Evolutionary conservation across 2,113 vertebrate species (phyloP).

Genomic region (Microtus richardsoni): DNA sequence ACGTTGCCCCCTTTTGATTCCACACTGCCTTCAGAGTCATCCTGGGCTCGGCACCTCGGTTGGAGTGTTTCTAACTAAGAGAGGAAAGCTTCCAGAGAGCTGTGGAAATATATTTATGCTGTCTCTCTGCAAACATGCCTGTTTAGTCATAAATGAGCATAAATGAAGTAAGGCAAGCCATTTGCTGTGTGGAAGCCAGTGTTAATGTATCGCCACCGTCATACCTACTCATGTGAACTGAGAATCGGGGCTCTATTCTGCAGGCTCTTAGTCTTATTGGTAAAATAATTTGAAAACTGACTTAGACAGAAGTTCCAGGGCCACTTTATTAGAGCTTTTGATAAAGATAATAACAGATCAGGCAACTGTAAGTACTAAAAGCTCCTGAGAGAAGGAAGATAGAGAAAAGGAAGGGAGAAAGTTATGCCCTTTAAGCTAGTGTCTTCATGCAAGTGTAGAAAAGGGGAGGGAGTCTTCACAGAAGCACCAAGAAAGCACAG

Average conservation of each 20-base stretch:
- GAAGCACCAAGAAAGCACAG: background rate
- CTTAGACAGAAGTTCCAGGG: background rate
- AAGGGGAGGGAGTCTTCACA: background rate
- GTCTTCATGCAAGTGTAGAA: background rate
- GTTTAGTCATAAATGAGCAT: constrained; percentile 72
- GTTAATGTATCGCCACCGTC: constrained; percentile 84
- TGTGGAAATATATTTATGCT: constrained; percentile 75
- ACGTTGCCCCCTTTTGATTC: background rate
- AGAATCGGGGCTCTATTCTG: background rate
- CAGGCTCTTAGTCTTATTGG: background rate
- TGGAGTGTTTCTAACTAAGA: constrained; percentile 52
- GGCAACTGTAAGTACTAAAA: background rate
- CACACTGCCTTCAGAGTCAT: background rate
- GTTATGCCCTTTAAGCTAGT: background rate
- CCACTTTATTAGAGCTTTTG: background rate
- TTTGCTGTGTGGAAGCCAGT: constrained; percentile 83
- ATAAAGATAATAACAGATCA: background rate
- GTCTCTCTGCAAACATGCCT: constrained; percentile 68
- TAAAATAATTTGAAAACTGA: background rate
- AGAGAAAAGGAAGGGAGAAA: background rate
- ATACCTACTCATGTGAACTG: constrained; percentile 67
- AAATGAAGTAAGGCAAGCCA: constrained; percentile 86
- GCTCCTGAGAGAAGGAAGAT: background rate
- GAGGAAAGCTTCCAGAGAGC: constrained; percentile 48
- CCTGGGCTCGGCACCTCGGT: background rate